A percentile compares a stretch with the other conserved stretches of the same genome.
phyloP scores from a whole-genome alignment of 2,888 invertebrate genomes.

The Ligdia adustata region DNA sequence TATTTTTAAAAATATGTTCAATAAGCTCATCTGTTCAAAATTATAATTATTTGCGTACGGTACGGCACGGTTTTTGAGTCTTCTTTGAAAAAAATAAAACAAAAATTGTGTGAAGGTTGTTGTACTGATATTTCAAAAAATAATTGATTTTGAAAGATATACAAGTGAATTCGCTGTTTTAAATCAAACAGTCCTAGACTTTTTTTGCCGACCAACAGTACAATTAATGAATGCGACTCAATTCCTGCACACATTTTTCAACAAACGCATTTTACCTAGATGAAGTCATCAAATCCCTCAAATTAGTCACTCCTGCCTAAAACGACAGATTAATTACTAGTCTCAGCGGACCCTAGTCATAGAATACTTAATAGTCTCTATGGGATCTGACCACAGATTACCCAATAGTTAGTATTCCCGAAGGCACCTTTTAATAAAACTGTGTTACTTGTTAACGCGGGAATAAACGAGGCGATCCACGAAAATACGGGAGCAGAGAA shows the following conservation, averaged over 20 bases:
- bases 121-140: no score
- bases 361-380: not conserved
- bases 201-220: no score
- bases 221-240: not conserved
- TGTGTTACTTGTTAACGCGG: constrained; percentile 24
- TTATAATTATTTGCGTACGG: no score
- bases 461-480: constrained; percentile 30
- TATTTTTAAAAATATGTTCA: no score
- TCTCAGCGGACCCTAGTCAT: not conserved
- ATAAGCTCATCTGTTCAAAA: no score
- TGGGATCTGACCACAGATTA: constrained; percentile 1
- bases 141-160: no score
- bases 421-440: constrained; percentile 25
- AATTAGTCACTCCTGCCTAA: constrained; percentile 13
- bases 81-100: no score
- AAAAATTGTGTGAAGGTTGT: no score
- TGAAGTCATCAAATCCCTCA: constrained; percentile 12
- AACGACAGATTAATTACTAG: constrained; percentile 1
- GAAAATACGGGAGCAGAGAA: constrained; percentile 34
- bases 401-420: constrained; percentile 9
- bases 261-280: constrained; percentile 10
- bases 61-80: no score
- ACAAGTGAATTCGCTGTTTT: no score
- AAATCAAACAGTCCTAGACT: no score
- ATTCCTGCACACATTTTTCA: constrained; percentile 5